phyloP scores from a whole-genome alignment of 2,888 invertebrate species.

The Drosophila koepferae region DNA sequence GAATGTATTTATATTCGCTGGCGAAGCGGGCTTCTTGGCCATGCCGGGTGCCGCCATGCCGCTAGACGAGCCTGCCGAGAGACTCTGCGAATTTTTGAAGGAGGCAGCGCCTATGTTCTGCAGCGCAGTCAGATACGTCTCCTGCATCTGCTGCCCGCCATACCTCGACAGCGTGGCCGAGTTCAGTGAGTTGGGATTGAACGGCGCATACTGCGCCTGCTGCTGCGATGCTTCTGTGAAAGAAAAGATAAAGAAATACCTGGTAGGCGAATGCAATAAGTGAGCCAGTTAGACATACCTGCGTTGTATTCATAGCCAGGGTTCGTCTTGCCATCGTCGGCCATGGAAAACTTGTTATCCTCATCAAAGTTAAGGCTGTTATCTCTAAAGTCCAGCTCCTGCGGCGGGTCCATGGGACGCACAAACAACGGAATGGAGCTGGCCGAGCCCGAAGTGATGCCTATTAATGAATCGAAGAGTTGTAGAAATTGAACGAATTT shows the following conservation, averaged over 20 bases:
- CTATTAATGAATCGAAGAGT: slow-evolving; percentile 57
- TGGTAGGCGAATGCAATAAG: background rate
- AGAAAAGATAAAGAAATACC: background rate
- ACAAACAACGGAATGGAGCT: slow-evolving; percentile 83
- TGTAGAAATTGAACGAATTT: background rate
- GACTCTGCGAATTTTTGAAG: slow-evolving; percentile 79
- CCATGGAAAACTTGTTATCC: slow-evolving; percentile 71
- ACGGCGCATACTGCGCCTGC: slow-evolving; percentile 84
- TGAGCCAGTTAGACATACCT: slow-evolving; percentile 60
- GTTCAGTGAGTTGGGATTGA: slow-evolving; percentile 73
- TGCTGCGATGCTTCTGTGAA: slow-evolving; percentile 85
- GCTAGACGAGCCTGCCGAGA: slow-evolving; percentile 66
- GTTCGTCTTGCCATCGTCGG: slow-evolving; percentile 61
- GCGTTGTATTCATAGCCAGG: slow-evolving; percentile 80
- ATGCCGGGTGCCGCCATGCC: slow-evolving; percentile 67
- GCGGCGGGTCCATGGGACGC: slow-evolving; percentile 85
- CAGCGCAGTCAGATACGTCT: slow-evolving; percentile 87
- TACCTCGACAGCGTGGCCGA: slow-evolving; percentile 84
- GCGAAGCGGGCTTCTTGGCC: slow-evolving; percentile 78
- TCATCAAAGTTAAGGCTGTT: slow-evolving; percentile 87
- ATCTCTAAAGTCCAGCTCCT: slow-evolving; percentile 92
- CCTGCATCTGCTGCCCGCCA: slow-evolving; percentile 87
- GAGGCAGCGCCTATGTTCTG: slow-evolving; percentile 81
- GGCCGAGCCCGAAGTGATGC: slow-evolving; percentile 83
- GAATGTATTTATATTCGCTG: slow-evolving; percentile 88